These are phyloP conservation scores for Balaenoptera acutorostrata DNA, from an alignment of 2,113 vertebrate species.

Conservation along the genomic window DNA sequence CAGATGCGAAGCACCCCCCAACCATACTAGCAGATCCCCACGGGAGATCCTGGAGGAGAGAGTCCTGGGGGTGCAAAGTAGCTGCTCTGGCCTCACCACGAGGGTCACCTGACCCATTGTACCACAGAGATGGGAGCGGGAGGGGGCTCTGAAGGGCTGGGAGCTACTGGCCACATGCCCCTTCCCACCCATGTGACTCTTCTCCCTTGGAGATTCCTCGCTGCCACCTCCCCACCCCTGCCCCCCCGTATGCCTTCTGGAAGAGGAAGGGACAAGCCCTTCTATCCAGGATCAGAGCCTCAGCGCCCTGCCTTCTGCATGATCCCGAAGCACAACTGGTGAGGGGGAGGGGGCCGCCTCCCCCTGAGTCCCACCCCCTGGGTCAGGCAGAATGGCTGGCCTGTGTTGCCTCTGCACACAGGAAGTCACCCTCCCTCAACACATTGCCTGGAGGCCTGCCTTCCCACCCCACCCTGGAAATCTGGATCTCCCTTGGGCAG, in stretches of 20 bases:
- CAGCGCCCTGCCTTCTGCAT: constrained; percentile 61
- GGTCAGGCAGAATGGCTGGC: constrained; percentile 62
- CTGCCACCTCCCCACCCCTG: not conserved
- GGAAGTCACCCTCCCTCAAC: not conserved
- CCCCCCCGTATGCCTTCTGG: not conserved
- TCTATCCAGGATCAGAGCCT: constrained; percentile 44
- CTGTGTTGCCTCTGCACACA: constrained; percentile 47
- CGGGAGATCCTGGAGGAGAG: not conserved
- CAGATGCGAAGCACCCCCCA: not conserved
- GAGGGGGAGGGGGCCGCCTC: constrained; percentile 48
- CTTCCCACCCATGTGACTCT: not conserved
- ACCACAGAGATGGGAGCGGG: not conserved
- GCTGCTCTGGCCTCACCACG: not conserved
- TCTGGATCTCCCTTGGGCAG: constrained; percentile 38
- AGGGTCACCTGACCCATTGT: not conserved
- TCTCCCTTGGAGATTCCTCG: not conserved
- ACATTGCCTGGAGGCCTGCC: constrained; percentile 17
- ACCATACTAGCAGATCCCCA: not conserved
- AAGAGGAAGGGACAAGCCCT: constrained; percentile 42
- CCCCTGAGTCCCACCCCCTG: constrained; percentile 48
- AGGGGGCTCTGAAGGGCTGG: not conserved
- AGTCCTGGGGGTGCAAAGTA: not conserved
- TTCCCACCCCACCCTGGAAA: not conserved
- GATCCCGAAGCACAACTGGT: constrained; percentile 74
- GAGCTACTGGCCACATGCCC: not conserved